Conservation (phyloP, 2,113 vertebrate genomes). For the Pristiophorus japonicus region DNA sequence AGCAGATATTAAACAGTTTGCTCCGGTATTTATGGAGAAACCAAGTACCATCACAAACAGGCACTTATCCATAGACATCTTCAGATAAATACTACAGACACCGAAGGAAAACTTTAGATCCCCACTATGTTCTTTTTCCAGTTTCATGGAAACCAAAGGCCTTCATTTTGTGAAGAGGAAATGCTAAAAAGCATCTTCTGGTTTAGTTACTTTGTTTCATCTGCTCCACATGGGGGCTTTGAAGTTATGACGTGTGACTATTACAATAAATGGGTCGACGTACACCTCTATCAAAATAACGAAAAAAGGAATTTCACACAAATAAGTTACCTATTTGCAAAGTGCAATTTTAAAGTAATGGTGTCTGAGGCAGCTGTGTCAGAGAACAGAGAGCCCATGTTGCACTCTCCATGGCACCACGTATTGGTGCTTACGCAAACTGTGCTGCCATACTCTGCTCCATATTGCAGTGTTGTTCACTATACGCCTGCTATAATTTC, state of each 20-base stretch:
- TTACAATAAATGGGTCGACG: neutral
- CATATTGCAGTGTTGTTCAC: neutral
- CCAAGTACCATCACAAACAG: neutral
- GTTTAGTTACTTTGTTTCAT: neutral
- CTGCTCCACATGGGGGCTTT: neutral
- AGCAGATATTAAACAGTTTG: neutral
- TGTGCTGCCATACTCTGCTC: neutral
- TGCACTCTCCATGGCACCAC: neutral
- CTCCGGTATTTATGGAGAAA: neutral
- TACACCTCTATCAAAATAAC: neutral
- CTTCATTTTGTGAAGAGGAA: neutral
- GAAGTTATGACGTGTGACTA: neutral
- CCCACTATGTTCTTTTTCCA: neutral
- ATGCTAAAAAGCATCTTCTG: neutral
- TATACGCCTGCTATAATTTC: neutral
- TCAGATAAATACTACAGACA: neutral
- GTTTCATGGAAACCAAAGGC: neutral
- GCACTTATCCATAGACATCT: neutral
- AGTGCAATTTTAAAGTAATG: neutral
- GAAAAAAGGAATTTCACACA: neutral
- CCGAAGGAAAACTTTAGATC: neutral
- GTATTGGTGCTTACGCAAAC: neutral
- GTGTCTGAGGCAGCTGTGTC: neutral
- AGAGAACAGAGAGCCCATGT: neutral
- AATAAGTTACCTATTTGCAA: neutral